These are phyloP conservation scores for Epinephelus cyanopodus DNA, from an alignment of 2,113 vertebrate species.

Conservation along the genomic window DNA sequence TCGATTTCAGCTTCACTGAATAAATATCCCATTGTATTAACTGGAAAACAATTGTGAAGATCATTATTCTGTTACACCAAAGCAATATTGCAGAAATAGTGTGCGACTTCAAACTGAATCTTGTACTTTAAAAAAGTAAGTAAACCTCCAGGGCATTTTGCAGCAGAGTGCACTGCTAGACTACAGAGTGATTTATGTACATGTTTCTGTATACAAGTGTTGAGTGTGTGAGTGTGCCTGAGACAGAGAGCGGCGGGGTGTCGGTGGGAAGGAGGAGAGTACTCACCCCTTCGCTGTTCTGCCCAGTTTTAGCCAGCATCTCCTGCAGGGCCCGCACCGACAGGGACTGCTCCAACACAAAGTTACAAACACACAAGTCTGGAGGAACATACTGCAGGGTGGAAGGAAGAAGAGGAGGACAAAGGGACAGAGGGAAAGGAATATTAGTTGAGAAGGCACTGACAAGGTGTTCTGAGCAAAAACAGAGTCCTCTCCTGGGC, in stretches of 20 bases:
- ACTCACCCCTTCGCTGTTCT: conserved; percentile 93
- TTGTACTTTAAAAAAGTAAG: not conserved
- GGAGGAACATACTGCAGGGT: conserved; percentile 92
- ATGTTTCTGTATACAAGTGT: conserved; percentile 13
- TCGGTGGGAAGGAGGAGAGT: conserved; percentile 2
- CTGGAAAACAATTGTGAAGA: not conserved
- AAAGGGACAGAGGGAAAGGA: not conserved
- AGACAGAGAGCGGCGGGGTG: not conserved
- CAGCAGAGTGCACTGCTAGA: not conserved
- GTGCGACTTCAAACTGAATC: not conserved
- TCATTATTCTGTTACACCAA: not conserved
- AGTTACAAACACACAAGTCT: conserved; percentile 96
- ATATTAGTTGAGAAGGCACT: conserved; percentile 21
- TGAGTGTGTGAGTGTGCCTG: conserved; percentile 8
- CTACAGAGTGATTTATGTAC: conserved; percentile 19
- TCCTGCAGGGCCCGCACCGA: conserved; percentile 98
- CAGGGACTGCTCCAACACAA: conserved; percentile 95
- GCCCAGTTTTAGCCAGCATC: conserved; percentile 94
- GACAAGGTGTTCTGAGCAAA: conserved; percentile 15
- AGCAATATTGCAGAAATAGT: not conserved
- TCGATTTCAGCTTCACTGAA: conserved; percentile 10
- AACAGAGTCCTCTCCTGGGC: not conserved
- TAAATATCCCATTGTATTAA: conserved; percentile 14
- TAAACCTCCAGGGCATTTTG: conserved; percentile 17
- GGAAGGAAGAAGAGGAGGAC: not conserved